A percentile compares a stretch with the other conserved stretches of the same genome.
phyloP scores from a whole-genome alignment of 1,140 invertebrate species.

The Delia radicum region DNA sequence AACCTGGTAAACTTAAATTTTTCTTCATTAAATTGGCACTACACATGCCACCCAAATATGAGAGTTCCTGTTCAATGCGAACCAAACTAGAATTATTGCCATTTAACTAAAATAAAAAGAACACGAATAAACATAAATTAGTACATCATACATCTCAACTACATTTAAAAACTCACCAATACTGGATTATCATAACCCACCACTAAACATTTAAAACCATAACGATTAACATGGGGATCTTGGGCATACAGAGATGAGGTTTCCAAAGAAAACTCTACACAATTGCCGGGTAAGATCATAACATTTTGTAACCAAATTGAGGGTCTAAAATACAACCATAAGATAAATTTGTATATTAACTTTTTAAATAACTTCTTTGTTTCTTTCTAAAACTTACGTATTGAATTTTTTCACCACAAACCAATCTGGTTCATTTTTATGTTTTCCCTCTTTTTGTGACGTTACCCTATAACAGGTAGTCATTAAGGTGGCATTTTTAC shows the following conservation, averaged over 20 bases:
- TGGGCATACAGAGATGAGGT: constrained; percentile 94
- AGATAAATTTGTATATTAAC: neutral
- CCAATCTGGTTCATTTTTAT: constrained; percentile 41
- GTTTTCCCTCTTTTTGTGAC: constrained; percentile 12
- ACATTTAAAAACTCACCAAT: constrained; percentile 30
- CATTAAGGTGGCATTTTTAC: constrained; percentile 42
- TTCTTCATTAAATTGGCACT: constrained; percentile 85
- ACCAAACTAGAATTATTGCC: constrained; percentile 61
- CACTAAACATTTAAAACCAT: constrained; percentile 90
- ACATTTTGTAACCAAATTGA: constrained; percentile 86
- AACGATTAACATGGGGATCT: constrained; percentile 79
- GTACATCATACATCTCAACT: neutral
- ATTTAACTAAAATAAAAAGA: constrained; percentile 38
- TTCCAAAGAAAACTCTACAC: constrained; percentile 92
- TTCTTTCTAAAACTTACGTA: constrained; percentile 37
- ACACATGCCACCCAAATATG: constrained; percentile 89
- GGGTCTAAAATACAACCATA: constrained; percentile 55
- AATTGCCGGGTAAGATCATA: constrained; percentile 88
- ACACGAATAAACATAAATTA: neutral
- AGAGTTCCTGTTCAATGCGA: constrained; percentile 85
- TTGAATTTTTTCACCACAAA: constrained; percentile 55
- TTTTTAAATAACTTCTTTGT: neutral
- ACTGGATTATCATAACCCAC: constrained; percentile 86
- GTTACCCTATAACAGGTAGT: constrained; percentile 38
- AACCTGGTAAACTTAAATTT: constrained; percentile 75